A percentile compares a stretch with the other conserved stretches of the same genome.
Conservation (phyloP, 2,797 vertebrate species). For the Pseudocheirus occidentalis region DNA sequence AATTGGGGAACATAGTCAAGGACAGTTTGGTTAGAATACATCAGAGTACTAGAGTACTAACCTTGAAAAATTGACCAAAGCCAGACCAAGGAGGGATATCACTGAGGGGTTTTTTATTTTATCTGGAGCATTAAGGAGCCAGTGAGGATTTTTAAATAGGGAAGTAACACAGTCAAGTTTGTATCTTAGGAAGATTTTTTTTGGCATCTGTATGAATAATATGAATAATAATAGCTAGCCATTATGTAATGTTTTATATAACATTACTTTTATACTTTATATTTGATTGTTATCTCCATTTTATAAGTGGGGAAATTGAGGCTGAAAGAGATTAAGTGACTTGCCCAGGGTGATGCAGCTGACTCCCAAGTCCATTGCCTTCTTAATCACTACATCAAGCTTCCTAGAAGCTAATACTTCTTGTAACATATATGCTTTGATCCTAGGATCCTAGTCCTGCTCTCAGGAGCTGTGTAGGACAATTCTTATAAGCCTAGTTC, state of each 20-base stretch:
- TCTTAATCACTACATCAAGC: too few species aligned
- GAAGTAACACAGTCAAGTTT: not conserved
- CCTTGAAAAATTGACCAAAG: not conserved
- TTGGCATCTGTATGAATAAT: not conserved
- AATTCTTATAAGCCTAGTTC: not conserved
- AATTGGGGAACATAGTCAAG: not conserved
- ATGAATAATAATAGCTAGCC: not conserved
- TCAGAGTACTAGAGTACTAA: not conserved
- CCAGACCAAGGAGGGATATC: not conserved
- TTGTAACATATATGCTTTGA: not conserved
- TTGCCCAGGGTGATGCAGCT: not conserved
- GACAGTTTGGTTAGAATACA: not conserved
- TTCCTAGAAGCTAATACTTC: not conserved
- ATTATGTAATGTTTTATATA: not conserved
- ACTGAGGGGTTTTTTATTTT: not conserved
- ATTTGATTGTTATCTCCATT: not conserved
- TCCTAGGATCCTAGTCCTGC: not conserved
- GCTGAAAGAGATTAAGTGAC: not conserved
- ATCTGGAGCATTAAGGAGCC: not conserved
- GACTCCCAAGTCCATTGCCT: not conserved
- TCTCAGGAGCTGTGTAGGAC: not conserved
- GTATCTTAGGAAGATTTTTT: not conserved
- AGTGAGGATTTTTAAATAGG: not conserved
- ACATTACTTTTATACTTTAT: not conserved
- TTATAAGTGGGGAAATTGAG: not conserved